These are phyloP conservation scores for Reticulitermes lucifugus DNA, from an alignment of 2,888 invertebrate species.

Conservation along the genomic window DNA sequence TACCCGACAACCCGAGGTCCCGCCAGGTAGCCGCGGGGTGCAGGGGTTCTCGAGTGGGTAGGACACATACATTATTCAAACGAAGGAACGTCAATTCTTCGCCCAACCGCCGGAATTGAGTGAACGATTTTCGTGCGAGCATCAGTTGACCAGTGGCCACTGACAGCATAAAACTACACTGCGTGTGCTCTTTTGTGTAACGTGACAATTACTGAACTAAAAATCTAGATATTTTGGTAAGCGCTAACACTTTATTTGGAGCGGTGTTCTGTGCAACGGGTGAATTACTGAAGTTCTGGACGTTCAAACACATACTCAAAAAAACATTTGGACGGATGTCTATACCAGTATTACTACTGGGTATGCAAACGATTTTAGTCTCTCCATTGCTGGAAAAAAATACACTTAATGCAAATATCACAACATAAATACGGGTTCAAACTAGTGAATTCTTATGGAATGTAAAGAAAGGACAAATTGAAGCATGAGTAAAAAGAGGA, in stretches of 20 bases:
- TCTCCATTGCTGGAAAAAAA: not conserved
- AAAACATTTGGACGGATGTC: not conserved
- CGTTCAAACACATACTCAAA: not conserved
- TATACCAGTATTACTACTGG: not conserved
- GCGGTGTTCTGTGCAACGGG: no score
- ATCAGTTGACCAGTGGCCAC: conserved; percentile 23
- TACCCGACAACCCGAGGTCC: not conserved
- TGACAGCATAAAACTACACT: not conserved
- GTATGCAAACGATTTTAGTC: no score
- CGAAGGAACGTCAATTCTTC: conserved; percentile 13
- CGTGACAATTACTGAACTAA: no score
- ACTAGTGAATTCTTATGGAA: not conserved
- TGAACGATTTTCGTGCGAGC: not conserved
- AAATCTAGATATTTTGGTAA: no score
- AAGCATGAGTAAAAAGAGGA: not conserved
- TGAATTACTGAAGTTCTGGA: no score
- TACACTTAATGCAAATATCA: not conserved
- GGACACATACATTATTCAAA: conserved; percentile 20
- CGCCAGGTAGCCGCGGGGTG: not conserved
- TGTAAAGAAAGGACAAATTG: not conserved
- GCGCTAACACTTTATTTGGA: no score
- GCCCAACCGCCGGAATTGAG: not conserved
- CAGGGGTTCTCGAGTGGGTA: not conserved
- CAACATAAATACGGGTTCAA: not conserved
- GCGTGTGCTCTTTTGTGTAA: no score